phyloP scores from a whole-genome alignment of 2,797 vertebrate genomes.

The Cryptoprocta ferox region DNA sequence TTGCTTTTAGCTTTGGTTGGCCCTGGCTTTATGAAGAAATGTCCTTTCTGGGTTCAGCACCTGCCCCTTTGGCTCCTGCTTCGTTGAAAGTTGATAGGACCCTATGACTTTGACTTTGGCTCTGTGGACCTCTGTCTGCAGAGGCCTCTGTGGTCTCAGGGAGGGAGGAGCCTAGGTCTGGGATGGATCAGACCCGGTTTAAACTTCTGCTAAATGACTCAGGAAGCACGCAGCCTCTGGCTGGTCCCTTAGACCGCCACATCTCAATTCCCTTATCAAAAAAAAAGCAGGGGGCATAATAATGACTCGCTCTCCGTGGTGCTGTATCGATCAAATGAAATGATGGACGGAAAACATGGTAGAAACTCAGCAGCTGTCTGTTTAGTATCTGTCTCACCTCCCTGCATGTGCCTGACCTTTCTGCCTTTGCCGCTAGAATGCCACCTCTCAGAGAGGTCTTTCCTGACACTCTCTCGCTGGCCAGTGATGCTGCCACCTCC shows the following conservation, averaged over 20 bases:
- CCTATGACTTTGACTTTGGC: background rate
- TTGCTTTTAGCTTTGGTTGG: background rate
- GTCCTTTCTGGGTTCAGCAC: background rate
- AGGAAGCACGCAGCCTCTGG: background rate
- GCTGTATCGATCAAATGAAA: background rate
- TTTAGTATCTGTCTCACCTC: background rate
- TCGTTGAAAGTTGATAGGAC: background rate
- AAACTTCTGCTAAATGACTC: background rate
- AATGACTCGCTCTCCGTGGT: background rate
- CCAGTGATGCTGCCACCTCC: background rate
- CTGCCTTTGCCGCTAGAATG: accelerated
- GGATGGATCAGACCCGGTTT: background rate
- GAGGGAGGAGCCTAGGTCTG: background rate
- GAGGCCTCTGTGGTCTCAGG: background rate
- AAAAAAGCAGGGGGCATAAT: background rate
- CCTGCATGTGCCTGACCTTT: background rate
- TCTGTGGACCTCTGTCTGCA: background rate
- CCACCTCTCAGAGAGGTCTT: background rate
- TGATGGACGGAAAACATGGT: background rate
- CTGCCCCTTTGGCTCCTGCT: background rate
- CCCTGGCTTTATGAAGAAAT: background rate
- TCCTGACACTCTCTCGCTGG: background rate
- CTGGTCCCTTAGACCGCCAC: background rate
- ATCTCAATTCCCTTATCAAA: background rate
- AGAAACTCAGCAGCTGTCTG: background rate